Conservation (phyloP, 30 jellyfish, hydroid and myxozoan genomes). For the Phacellophora camtschatica region DNA sequence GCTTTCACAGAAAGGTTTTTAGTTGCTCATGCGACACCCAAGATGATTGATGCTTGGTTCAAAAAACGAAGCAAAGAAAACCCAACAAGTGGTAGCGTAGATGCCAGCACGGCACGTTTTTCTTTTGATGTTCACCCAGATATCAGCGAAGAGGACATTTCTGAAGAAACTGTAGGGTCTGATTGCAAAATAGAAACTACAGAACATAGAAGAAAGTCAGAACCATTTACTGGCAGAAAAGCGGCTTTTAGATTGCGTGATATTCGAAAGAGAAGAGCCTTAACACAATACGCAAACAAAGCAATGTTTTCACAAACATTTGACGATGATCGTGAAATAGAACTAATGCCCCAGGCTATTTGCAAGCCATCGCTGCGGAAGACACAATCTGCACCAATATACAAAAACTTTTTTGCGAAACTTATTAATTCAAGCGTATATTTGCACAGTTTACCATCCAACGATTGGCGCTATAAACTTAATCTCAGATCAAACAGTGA, state of each 20-base stretch:
- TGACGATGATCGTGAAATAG: not conserved
- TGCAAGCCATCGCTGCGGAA: slow-evolving; percentile 54
- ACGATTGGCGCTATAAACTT: slow-evolving; percentile 21
- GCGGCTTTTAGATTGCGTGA: slow-evolving; percentile 51
- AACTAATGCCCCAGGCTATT: not conserved
- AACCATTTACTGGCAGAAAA: slow-evolving; percentile 30
- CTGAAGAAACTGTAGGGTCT: not conserved
- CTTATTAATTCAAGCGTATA: slow-evolving; percentile 77
- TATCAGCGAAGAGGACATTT: slow-evolving; percentile 38
- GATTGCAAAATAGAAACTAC: not conserved
- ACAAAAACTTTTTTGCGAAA: slow-evolving; percentile 46
- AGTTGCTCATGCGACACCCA: slow-evolving; percentile 58
- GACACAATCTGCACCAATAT: slow-evolving; percentile 78
- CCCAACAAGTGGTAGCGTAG: not conserved
- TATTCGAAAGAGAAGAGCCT: slow-evolving; percentile 52
- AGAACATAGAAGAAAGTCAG: slow-evolving; percentile 33
- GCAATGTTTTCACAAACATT: not conserved
- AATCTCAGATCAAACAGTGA: slow-evolving; percentile 49
- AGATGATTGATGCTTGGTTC: slow-evolving; percentile 63
- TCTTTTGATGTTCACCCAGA: slow-evolving; percentile 32
- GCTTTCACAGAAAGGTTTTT: slow-evolving; percentile 67
- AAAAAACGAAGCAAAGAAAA: slow-evolving; percentile 31
- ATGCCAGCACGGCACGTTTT: not conserved
- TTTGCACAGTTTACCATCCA: slow-evolving; percentile 39
- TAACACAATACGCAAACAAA: not conserved